Evolutionary conservation across 2,888 invertebrate species (phyloP), one percentile per base, ranked within the genome.

Genomic region (Melangyna quadrimaculata): DNA sequence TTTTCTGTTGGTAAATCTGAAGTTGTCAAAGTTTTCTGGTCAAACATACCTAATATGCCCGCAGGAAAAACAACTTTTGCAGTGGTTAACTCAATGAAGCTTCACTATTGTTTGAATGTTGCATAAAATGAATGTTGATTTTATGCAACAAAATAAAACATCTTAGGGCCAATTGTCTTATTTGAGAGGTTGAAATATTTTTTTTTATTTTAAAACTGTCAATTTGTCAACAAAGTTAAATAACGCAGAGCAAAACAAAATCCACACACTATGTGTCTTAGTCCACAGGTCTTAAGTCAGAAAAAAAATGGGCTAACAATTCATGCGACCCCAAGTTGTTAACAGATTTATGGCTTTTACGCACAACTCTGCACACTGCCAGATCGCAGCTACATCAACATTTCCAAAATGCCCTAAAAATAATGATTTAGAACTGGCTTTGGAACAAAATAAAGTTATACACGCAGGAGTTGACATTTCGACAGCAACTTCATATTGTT

Each of bases 401-500:
- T 59, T 61, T 75, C 40, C 27, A 75, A 72, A 81, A 59, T 81
- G 81, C 71, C 82, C 40, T 55, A 29, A 69, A 78, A 83, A 78
- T 63, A 67, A 67, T 74, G 70, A 83, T 83, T 74, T 78, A 83
- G 65, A 70, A 69, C 67, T 61, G 9, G 37, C 72, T 14, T 17
- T 48, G 53, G 3, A 19, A 55, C 59, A 59, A 83, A 83, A 83
- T 83, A 74, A 65, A 83, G 83, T 74, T 65, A 59, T 83, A 74
- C 78, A 65, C 35, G 69, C 70, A 69, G 55, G 24, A 63, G 48
- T 74, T 83, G 83, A 78, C 78, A 83, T 65, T 70, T 78, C 74
- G 78, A 78, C 78, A 83, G 73, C 70, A 57, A 78, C 78, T 74
- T 74, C 78, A 83, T 65, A 55, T 73, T 78, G 73, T 73, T 78